Conservation (phyloP, 2,113 vertebrate species). For the Gorsachius goisagi region DNA sequence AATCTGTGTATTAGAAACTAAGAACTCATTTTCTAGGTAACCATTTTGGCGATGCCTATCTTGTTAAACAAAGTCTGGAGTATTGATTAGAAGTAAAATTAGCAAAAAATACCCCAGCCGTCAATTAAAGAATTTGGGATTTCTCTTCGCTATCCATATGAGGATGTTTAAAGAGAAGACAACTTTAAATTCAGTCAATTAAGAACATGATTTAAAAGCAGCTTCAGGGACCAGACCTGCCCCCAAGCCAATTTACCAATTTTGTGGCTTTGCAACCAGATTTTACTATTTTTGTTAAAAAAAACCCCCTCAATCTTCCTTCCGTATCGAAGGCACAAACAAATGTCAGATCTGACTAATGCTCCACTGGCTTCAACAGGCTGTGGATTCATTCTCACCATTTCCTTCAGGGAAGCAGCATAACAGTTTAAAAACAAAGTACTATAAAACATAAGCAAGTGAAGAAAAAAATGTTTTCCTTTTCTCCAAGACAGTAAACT, state of each 20-base stretch:
- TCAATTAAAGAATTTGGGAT: neutral
- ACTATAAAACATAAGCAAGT: slow-evolving; percentile 20
- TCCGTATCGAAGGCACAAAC: slow-evolving; percentile 2
- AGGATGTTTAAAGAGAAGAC: neutral
- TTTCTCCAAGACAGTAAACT: neutral
- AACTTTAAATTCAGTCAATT: slow-evolving; percentile 24
- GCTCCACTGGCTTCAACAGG: neutral
- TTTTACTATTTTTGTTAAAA: neutral
- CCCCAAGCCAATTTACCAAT: neutral
- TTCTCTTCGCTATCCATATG: neutral
- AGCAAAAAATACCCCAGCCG: neutral
- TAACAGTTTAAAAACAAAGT: slow-evolving; percentile 23
- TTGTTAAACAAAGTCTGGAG: neutral
- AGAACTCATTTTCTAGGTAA: neutral
- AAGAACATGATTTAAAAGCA: slow-evolving; percentile 6
- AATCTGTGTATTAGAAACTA: neutral
- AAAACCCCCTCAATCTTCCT: neutral
- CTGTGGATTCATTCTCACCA: slow-evolving; percentile 8
- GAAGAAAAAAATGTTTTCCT: neutral
- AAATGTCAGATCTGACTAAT: slow-evolving; percentile 31
- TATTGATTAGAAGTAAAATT: neutral
- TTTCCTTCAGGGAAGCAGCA: neutral
- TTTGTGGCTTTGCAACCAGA: neutral
- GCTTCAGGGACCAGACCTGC: neutral
- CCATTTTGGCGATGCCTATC: neutral